Evolutionary conservation across 2,888 invertebrate genomes (phyloP).

Genomic region (Sycophila texana): DNA sequence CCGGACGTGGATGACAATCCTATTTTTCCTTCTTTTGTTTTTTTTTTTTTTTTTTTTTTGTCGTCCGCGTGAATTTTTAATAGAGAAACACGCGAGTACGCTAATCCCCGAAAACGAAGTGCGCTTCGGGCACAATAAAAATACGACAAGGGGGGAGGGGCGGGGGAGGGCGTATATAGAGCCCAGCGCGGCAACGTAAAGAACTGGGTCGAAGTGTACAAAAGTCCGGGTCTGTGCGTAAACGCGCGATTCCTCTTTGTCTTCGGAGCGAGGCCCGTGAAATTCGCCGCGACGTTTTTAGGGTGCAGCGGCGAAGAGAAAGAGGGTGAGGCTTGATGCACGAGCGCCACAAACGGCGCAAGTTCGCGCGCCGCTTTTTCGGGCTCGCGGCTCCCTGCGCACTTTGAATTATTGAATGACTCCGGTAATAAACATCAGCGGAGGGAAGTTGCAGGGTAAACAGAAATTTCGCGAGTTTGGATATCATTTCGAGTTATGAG

Average conservation of each 20-base stretch:
- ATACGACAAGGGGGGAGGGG: neutral
- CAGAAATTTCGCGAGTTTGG: conserved; percentile 9
- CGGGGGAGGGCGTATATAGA: conserved; percentile 4
- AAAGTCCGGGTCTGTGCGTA: conserved; percentile 43
- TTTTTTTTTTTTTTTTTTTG: too few species aligned
- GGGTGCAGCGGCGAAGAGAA: conserved; percentile 2
- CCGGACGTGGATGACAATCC: too few species aligned
- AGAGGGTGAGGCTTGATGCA: neutral
- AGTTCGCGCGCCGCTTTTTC: too few species aligned
- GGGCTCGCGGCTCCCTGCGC: conserved; percentile 8
- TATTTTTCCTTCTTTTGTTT: too few species aligned
- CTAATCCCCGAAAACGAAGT: neutral
- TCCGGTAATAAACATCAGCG: conserved; percentile 4
- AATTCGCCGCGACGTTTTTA: conserved; percentile 55
- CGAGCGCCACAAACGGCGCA: too few species aligned
- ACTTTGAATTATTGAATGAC: neutral
- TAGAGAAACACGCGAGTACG: neutral
- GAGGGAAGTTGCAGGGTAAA: neutral
- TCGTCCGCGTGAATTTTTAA: too few species aligned
- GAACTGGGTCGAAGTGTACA: conserved; percentile 60
- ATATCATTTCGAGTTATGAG: too few species aligned
- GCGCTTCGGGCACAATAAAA: conserved; percentile 4
- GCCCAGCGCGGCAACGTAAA: conserved; percentile 32
- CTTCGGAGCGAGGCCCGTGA: conserved; percentile 46
- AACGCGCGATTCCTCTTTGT: conserved; percentile 46